Base-by-base conservation (phyloP, 1,140 invertebrate species). In the Scaptomyza montana region DNA sequence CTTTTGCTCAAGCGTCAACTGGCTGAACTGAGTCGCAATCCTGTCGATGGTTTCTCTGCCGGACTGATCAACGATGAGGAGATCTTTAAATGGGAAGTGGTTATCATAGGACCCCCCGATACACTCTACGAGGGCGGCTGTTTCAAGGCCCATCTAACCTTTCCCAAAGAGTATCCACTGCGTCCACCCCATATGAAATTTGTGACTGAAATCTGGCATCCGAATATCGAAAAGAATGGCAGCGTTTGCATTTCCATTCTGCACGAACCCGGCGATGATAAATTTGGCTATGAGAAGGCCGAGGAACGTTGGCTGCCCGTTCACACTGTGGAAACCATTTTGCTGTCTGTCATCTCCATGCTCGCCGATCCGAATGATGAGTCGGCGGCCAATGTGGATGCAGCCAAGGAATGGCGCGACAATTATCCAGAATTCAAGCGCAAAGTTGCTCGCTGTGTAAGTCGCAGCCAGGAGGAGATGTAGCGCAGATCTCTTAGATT, bases 161-260 rank as follows among this genome's bases (percentile, higher is more conserved):
- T 99, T 93, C 98, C 99, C 77, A 97, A 98, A 94, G 98, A 99
- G 93, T 99, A 99, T 94, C 99, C 98, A 89, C 94, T 98, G 81
- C 96, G 97, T 93, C 98, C 99, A 86, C 99, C 99, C 79, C 96
- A 98, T 93, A 99, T 99, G 98, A 98, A 98, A 94, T 99, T 99
- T 94, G 96, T 99, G 70, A 99, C 98, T 90, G 98, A 99, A 94
- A 99, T 99, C 93, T 99, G 98, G 98, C 98, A 99, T 95, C 98
- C 98, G 77, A 99, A 99, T 93, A 99, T 99, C 94, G 98, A 99
- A 92, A 98, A 98, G 93, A 61, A 78, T 6, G 98, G 98, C 68
- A 97, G 98, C 93, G 99, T 99, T n/a, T 99, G 98, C 94, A 99
- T 99, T 94, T 99, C 98, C 89, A 99, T 99, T 93, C 94, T 99